Evolutionary conservation across 2,888 invertebrate species (phyloP).

Genomic region (Phengaris arion): DNA sequence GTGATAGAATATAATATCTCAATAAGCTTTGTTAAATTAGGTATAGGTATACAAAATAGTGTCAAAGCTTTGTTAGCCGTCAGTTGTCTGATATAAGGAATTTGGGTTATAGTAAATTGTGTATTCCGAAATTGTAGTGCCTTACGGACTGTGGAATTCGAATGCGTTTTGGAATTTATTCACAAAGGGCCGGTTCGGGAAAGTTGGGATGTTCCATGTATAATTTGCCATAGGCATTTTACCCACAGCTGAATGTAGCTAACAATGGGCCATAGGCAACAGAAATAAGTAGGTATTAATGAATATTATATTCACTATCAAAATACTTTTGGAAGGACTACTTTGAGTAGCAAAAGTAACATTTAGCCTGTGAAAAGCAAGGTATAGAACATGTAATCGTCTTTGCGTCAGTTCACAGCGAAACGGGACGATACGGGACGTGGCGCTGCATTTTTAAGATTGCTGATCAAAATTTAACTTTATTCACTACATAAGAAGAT

Average conservation of each 20-base stretch:
- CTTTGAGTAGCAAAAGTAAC: no score
- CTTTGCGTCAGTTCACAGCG: no score
- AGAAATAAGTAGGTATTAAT: neutral
- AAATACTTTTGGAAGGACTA: no score
- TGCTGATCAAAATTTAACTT: no score
- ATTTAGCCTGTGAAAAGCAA: no score
- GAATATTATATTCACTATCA: no score
- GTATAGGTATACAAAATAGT: neutral
- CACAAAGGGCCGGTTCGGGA: neutral
- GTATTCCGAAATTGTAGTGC: neutral
- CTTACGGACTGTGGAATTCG: neutral
- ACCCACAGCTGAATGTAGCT: slow-evolving; percentile 15
- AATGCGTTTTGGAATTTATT: slow-evolving; percentile 13
- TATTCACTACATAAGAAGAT: no score
- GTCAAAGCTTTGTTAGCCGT: slow-evolving; percentile 4
- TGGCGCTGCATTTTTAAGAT: no score
- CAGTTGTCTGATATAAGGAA: slow-evolving; percentile 6
- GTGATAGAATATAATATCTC: no score
- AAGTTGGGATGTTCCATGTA: slow-evolving; percentile 14
- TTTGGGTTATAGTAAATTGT: neutral
- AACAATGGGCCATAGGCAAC: neutral
- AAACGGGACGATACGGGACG: no score
- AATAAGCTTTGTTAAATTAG: no score
- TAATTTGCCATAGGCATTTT: neutral
- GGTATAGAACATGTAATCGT: no score